phyloP scores from a whole-genome alignment of 2,797 vertebrate species.

The Squalus acanthias region DNA sequence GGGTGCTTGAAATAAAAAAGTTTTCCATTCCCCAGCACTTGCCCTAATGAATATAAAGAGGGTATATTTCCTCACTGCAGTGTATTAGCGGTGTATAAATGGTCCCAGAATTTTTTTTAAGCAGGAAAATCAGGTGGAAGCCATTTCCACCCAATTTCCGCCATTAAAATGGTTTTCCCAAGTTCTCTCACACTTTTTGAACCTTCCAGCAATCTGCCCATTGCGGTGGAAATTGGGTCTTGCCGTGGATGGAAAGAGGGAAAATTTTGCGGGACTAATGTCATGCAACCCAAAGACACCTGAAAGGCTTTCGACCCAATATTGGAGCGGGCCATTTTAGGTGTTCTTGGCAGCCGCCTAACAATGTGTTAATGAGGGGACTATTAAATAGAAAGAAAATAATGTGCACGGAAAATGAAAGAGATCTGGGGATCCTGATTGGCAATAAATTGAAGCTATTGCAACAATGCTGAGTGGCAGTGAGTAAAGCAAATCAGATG shows the following conservation, averaged over 20 bases:
- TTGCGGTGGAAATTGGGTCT: too few species aligned
- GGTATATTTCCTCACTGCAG: not conserved
- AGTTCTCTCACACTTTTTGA: not conserved
- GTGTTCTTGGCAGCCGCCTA: not conserved
- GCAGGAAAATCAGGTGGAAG: not conserved
- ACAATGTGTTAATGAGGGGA: not conserved
- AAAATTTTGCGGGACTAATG: not conserved
- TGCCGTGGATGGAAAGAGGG: not conserved
- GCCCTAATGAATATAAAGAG: not conserved
- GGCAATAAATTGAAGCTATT: not conserved
- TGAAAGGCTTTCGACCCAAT: not conserved
- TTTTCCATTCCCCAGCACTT: too few species aligned
- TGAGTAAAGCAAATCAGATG: not conserved
- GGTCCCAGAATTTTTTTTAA: not conserved
- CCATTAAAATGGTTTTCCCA: not conserved
- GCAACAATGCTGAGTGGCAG: not conserved
- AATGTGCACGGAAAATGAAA: not conserved
- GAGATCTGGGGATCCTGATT: not conserved
- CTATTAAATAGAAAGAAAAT: not conserved
- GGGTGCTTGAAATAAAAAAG: too few species aligned
- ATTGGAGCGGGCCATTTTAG: not conserved
- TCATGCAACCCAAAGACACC: not conserved
- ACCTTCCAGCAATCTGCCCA: not conserved
- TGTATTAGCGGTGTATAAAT: not conserved
- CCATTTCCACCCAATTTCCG: not conserved